These are phyloP conservation scores for Melipona beecheii DNA, from an alignment of 2,888 invertebrate genomes.

Conservation along the genomic window DNA sequence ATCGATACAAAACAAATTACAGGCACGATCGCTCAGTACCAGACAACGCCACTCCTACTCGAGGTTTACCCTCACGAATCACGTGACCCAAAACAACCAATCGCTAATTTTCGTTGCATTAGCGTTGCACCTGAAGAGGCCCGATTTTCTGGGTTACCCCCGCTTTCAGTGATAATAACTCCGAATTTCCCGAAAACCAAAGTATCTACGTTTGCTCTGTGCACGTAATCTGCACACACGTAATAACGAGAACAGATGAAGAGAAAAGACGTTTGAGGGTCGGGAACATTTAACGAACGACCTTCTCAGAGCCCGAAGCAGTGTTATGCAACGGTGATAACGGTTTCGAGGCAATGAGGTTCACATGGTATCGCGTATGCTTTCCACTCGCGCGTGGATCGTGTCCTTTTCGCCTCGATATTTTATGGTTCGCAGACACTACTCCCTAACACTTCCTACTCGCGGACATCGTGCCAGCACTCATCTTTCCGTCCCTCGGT, in stretches of 20 bases:
- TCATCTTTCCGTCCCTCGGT: constrained; percentile 4
- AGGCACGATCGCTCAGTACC: no score
- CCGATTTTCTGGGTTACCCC: no score
- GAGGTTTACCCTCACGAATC: no score
- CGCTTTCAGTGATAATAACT: no score
- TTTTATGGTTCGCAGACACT: constrained; percentile 8
- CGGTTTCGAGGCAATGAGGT: constrained; percentile 25
- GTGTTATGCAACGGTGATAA: background rate
- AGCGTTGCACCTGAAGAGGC: no score
- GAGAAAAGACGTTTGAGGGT: background rate
- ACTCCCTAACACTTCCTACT: background rate
- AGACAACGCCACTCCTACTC: no score
- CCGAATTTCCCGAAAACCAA: no score
- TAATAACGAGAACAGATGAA: background rate
- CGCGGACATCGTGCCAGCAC: background rate
- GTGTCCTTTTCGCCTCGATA: constrained; percentile 22
- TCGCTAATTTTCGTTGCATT: no score
- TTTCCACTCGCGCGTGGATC: background rate
- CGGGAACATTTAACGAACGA: background rate
- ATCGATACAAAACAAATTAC: no score
- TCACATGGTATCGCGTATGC: constrained; percentile 22
- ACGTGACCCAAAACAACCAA: no score
- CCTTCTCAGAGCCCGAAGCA: background rate
- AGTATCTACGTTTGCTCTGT: no score
- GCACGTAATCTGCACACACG: background rate